Evolutionary conservation across 2,797 vertebrate species (phyloP).

Genomic region (Neopelma chrysocephalum): DNA sequence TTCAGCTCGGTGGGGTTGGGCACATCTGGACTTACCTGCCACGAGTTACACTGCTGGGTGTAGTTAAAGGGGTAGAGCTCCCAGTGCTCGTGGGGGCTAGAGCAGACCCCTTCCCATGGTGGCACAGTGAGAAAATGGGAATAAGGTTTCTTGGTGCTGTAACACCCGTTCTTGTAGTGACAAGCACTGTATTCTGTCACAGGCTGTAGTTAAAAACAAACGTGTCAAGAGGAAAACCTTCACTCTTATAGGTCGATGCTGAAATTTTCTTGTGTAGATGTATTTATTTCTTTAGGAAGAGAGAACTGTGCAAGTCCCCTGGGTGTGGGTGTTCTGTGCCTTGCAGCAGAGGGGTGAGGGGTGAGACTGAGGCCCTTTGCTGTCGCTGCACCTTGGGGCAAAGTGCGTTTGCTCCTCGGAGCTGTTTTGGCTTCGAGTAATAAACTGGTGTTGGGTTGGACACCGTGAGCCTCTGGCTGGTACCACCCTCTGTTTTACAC

Average conservation of each 20-base stretch:
- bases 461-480: neutral
- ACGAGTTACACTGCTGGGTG: accelerated
- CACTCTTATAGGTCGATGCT: neutral
- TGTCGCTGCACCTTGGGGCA: neutral
- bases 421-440: neutral
- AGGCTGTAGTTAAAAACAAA: neutral
- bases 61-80: neutral
- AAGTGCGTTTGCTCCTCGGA: neutral
- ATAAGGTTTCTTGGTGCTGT: neutral
- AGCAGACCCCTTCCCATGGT: neutral
- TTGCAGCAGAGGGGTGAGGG: neutral
- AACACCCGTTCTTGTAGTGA: neutral
- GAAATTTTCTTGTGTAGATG: neutral
- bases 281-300: neutral
- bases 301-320: neutral
- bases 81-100: accelerated
- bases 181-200: neutral
- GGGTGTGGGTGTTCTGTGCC: neutral
- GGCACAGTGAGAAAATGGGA: neutral
- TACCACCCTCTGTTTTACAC: neutral
- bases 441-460: neutral
- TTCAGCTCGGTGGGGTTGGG: neutral
- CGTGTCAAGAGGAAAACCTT: neutral
- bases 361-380: neutral
- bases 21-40: neutral